These are phyloP conservation scores for Cydia pomonella DNA, from an alignment of 1,140 invertebrate species.

Conservation along the genomic window DNA sequence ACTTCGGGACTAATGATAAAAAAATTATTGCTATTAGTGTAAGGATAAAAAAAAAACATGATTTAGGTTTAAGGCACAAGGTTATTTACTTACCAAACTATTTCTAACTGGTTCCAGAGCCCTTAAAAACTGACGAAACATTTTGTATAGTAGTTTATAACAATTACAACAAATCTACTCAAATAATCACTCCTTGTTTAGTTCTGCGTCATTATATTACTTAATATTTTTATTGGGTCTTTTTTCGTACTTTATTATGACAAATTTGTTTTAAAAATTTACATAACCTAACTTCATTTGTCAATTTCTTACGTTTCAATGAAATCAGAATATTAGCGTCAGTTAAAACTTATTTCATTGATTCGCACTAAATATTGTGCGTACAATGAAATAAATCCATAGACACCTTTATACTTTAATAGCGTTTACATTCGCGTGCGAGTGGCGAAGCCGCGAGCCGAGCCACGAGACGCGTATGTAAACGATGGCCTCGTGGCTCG, in stretches of 20 bases:
- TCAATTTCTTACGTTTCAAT: not conserved
- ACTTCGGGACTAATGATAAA: constrained; percentile 47
- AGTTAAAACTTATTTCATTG: not conserved
- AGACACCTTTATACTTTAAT: not conserved
- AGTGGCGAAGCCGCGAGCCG: too few relatives aligned
- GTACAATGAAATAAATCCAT: not conserved
- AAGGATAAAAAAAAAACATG: not conserved
- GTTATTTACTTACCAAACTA: constrained; percentile 53
- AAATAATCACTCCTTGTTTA: not conserved
- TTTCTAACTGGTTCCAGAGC: constrained; percentile 57
- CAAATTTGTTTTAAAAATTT: constrained; percentile 22
- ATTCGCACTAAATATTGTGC: not conserved
- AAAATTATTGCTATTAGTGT: not conserved
- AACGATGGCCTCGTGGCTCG: too few relatives aligned
- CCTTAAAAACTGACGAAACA: constrained; percentile 65
- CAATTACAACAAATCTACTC: not conserved
- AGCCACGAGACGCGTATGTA: too few relatives aligned
- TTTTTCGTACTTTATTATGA: not conserved
- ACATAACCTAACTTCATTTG: constrained; percentile 31
- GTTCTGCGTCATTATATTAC: not conserved
- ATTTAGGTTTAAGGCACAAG: not conserved
- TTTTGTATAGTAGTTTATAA: constrained; percentile 39
- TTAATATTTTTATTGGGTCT: constrained; percentile 17
- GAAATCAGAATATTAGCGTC: not conserved
- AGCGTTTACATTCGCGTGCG: too few relatives aligned